Evolutionary conservation across 2,888 invertebrate genomes (phyloP), one percentile per base, ranked within the genome.

Genomic region (Melanotus villosus): DNA sequence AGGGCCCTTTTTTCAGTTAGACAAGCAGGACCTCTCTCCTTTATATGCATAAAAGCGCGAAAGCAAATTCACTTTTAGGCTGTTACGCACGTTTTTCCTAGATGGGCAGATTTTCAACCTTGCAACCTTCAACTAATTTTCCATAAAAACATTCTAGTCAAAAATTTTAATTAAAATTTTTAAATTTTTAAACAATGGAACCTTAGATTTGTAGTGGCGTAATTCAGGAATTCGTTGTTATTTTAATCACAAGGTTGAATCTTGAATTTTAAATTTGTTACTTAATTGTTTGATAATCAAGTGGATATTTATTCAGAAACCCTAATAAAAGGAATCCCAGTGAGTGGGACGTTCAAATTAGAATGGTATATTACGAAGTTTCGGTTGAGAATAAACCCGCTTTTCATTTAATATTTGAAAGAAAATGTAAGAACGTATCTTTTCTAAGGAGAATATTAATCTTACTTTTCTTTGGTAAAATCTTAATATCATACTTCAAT

Each of bases 361-460:
- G 32, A 52, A 23, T 47, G 21, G 6, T 32, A 32, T 52, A 18
- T 52, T 52, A 32, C 18, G 32, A 52, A 52, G 52, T 32, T 52
- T 32, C 16, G n/a, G 32, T 52, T 18, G 32, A 10, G 12, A 10
- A 32, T 18, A 32, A 52, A 52, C 32, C 47, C 47, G 47, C 23
- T 32, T 18, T 52, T 52, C 32, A 12, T 50, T 50, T 50, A 14
- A n/a, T n/a, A n/a, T 32, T 52, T 18, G 32, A 34, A 5, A 12
- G 32, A 52, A 32, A 30, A 3, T 30, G 52, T 18, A 32, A 52
- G 30, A 52, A 52, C 32, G 10, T 32, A 0, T n/a, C 16, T 7
- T 52, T 52, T 52, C 10, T 10, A 32, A 32, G 18, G 18, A n/a
- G n/a, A 30, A 52, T 52, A 52, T 52, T 52, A 30, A 32, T 52